Evolutionary conservation across 2,113 vertebrate species (phyloP).

Genomic region (Myotis brandtii): DNA sequence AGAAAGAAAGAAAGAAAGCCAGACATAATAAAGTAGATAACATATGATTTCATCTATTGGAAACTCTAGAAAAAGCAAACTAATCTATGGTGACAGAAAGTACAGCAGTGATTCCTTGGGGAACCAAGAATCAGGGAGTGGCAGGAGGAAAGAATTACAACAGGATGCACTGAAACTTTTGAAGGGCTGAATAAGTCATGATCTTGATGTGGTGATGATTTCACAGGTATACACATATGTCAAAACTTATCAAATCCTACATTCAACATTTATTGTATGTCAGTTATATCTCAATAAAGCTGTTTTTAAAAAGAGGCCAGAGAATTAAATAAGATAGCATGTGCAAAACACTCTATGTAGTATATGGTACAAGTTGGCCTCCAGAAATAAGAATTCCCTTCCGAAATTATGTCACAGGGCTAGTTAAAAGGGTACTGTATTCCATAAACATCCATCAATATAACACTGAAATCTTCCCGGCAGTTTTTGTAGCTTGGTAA

Average conservation of each 20-base stretch:
- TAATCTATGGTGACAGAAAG: neutral
- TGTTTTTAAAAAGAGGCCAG: neutral
- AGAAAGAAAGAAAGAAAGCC: too few relatives aligned
- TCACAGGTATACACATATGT: neutral
- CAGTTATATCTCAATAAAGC: neutral
- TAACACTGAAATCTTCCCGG: neutral
- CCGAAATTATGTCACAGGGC: neutral
- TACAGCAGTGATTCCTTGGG: neutral
- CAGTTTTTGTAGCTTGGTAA: neutral
- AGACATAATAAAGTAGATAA: neutral
- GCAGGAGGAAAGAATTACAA: neutral
- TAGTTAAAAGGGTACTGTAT: neutral
- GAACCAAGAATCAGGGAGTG: neutral
- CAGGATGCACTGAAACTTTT: neutral
- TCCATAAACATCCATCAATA: neutral
- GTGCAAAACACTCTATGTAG: neutral
- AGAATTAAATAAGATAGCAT: constrained; percentile 12
- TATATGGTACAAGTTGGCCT: neutral
- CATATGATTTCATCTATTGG: neutral
- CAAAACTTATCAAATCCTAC: neutral
- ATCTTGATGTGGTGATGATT: neutral
- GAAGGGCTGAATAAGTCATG: neutral
- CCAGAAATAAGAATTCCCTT: neutral
- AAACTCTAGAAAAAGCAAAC: constrained; percentile 33
- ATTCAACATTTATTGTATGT: neutral